Evolutionary conservation across 2,113 vertebrate genomes (phyloP), one percentile per base, ranked within the genome.

Genomic region (Platichthys stellatus): DNA sequence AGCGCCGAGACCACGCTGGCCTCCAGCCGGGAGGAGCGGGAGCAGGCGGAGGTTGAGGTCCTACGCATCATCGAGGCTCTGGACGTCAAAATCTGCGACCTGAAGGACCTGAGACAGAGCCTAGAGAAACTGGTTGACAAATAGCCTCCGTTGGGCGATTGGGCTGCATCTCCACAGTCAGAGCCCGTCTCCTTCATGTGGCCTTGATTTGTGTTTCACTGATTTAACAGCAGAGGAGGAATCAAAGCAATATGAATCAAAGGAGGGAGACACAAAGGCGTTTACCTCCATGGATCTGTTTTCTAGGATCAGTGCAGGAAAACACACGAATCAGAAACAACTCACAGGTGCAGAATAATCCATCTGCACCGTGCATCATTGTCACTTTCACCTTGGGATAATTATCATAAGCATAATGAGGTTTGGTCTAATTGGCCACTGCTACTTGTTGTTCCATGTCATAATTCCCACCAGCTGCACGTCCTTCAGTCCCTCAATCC

Each of bases 21-120:
- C 0, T 93, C 95, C 71, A 95, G 88, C 0, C 81, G 86, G 61
- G 93, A 94, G 0, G 94, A 97, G 72, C 92, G 93, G 71, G 93
- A 93, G 56, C 94, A 93, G 58, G 82, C 95, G 0, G 94, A 95
- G 57, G 85, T n/a, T 0, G 97, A 98, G 75, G 94, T 98, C 61
- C 89, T 84, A 74, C 94, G 90, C 43, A 93, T 95, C 5, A 94
- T 97, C 0, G 94, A 96, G 59, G 92, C 96, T 38, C 94, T 99
- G 83, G 97, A 98, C 0, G 90, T 96, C 77, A 97, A 99, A 91
- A 95, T 99, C 49, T 94, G 95, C 0, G 97, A 99, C 92, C 94
- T 99, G 72, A 96, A 93, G 0, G 95, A 96, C 90, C 92, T 99
- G 49, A 92, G 97, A 3, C 95, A 96, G 83, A 97, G 94, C 74